phyloP scores from a whole-genome alignment of 2,888 invertebrate species.

The Furcula furcula region DNA sequence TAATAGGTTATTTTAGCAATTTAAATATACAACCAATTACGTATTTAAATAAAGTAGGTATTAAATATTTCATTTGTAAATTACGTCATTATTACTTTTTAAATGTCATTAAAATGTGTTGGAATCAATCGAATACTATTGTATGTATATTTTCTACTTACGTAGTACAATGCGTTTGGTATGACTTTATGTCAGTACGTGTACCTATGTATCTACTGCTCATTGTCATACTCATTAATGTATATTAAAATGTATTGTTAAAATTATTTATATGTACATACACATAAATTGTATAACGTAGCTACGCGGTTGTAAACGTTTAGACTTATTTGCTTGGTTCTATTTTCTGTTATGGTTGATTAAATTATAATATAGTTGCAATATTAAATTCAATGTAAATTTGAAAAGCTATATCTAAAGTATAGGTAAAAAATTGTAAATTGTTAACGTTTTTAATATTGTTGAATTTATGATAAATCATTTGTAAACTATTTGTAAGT shows the following conservation, averaged over 20 bases:
- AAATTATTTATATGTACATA: conserved; percentile 30
- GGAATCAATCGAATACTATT: conserved; percentile 11
- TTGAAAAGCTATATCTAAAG: conserved; percentile 40
- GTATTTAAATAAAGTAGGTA: no score
- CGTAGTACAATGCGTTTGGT: conserved; percentile 5
- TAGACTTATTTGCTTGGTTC: conserved; percentile 29
- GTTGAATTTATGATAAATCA: conserved; percentile 65
- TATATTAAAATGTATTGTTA: conserved; percentile 29
- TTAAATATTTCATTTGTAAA: no score
- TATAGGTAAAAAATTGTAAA: conserved; percentile 61
- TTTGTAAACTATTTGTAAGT: conserved; percentile 53
- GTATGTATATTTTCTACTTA: conserved; percentile 17
- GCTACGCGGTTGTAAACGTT: conserved; percentile 33
- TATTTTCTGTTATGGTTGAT: conserved; percentile 14
- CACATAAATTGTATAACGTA: conserved; percentile 18
- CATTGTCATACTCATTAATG: conserved; percentile 21
- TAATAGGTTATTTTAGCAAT: no score
- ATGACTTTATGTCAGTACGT: no score
- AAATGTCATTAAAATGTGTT: not conserved
- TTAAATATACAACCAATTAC: no score
- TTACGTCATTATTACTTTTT: not conserved
- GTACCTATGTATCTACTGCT: no score
- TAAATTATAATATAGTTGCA: conserved; percentile 20
- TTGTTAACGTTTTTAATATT: conserved; percentile 74
- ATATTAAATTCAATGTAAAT: conserved; percentile 44